Evolutionary conservation across 2,113 vertebrate genomes (phyloP), one percentile per base, ranked within the genome.

Genomic region (Pteropus alecto): DNA sequence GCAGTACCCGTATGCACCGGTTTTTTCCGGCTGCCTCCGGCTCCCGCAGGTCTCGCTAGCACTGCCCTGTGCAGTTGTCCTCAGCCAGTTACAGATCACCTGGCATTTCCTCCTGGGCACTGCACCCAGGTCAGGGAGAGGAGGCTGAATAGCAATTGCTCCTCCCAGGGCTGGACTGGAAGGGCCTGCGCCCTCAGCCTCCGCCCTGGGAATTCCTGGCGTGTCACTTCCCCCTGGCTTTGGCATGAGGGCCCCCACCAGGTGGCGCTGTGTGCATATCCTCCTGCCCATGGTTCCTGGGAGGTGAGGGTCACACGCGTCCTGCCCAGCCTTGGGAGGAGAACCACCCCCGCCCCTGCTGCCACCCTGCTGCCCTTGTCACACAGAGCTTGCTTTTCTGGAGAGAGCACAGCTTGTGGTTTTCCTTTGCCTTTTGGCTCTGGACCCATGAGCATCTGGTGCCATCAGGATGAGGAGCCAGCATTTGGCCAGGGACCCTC

Each of bases 41-140:
- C 54, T 22, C 7, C 4, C 65, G 90, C 83, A 82, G 70, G 90
- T 74, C 61, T 51, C 48, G 2, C 48, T 14, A 51, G 48, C 13
- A 14, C 48, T 51, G 48, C 41, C 74, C 74, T 77, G 26, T 73
- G 35, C 22, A 1, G 1, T 86, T 68, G 63, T 74, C 58, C 79
- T 94, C 58, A 41, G 70, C 58, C 81, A 54, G 33, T 76, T 91
- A 82, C 43, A 93, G 87, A 77, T 90, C 77, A 87, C 89, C 48
- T 92, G 56, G 67, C 81, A 43, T 94, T 91, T 61, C 77, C 89
- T 87, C 83, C 61, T 13, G 28, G 96, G 56, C 54, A 77, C 79
- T 48, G 79, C 90, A 86, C 82, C 73, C 48, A 95, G 78, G 56
- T 85, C 11, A 24, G 81, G 94, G 56, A 43, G 54, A 58, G 71